Conservation (phyloP, 2,797 vertebrate genomes). For the Liparis tanakae region DNA sequence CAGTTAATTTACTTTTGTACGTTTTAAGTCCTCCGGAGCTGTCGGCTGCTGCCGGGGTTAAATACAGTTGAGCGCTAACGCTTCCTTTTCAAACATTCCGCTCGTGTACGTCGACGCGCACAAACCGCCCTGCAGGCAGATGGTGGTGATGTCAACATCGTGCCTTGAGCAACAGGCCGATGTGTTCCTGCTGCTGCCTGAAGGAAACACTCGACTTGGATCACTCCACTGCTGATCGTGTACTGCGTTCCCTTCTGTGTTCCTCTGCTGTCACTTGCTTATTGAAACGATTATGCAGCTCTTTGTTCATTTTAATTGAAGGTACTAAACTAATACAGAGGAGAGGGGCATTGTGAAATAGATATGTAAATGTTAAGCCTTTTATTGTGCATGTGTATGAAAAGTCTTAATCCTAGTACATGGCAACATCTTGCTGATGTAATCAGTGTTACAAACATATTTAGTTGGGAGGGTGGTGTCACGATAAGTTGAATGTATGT, state of each 20-base stretch:
- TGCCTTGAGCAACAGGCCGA: neutral
- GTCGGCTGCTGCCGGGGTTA: conserved; percentile 8
- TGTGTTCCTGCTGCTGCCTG: conserved; percentile 16
- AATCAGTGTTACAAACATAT: neutral
- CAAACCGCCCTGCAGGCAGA: conserved; percentile 44
- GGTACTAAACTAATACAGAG: neutral
- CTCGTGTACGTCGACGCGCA: neutral
- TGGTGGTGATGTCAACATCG: conserved; percentile 51
- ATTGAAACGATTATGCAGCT: neutral
- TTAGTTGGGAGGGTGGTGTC: neutral
- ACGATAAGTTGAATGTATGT: neutral
- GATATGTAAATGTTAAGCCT: neutral
- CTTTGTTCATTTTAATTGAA: neutral
- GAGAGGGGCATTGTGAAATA: neutral
- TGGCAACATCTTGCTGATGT: neutral
- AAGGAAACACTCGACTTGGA: neutral
- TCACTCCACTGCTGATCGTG: neutral
- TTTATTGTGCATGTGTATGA: neutral
- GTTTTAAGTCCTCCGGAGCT: conserved; percentile 8
- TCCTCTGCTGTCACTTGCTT: neutral
- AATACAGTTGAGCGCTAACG: conserved; percentile 14
- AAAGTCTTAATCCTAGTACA: neutral
- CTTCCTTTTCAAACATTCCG: neutral
- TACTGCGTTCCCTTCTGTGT: neutral
- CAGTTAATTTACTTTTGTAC: neutral